Base-by-base conservation (phyloP, 2,888 invertebrate genomes). In the Apamea anceps region DNA sequence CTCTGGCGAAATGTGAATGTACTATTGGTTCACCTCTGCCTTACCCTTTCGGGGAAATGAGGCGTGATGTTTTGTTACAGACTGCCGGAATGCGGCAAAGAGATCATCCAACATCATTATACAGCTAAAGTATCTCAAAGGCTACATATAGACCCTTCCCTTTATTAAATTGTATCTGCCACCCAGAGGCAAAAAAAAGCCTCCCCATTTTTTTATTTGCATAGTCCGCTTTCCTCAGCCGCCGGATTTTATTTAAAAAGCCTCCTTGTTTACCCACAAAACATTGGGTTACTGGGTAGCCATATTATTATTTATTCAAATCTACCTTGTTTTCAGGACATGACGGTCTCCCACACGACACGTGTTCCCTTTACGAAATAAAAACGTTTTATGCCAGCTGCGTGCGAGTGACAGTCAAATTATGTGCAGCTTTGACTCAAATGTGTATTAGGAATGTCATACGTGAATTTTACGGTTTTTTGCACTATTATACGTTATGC, bases 301-400 rank as follows among this genome's bases (percentile, higher is more conserved):
- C 65, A 71, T 66, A 37, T 71, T 71, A 28, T 73, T 75, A n/a
- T 37, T 62, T 72, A 37, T 65, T 66, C 57, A 25, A 62, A 72
- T 32, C 70, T 63, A 80, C 73, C 57, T 74, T 42, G 32, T 72
- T 84, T 84, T 71, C 72, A 71, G 28, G 54, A 76, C 73, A 60
- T 68, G 84, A 77, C 28, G 77, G 77, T 25, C 13, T 74, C 28
- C 32, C 37, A 54, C 28, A 70, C 32, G 48, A 77, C 77, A 87
- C 60, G 72, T 81, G 85, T 75, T 75, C 66, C 37, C 6, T 62
- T 72, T 87, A 65, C 42, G 45, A 77, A 75, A 87, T 85, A 81
- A 81, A 85, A 87, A 81, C 45, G 63, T 75, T 80, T 81, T 70
- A 70, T 66, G 57, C 25, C 25, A n/a, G 51, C 42, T 32, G 65